Evolutionary conservation across 1,140 invertebrate species (phyloP).

Genomic region (Ips typographus): DNA sequence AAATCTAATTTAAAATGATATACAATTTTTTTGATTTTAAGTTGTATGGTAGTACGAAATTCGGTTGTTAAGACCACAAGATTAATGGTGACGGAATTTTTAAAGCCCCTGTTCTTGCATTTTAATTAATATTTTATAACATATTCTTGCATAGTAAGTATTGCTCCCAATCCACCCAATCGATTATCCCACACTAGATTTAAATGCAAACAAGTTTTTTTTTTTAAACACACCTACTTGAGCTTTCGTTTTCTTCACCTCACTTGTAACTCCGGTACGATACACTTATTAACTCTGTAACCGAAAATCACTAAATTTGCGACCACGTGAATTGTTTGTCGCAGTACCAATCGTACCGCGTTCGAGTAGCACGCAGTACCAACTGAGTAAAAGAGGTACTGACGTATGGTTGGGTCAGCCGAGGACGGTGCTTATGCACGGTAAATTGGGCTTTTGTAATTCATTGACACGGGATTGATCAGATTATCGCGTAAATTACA

Average conservation of each 20-base stretch:
- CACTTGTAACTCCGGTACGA: background rate
- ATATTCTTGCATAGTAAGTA: no score
- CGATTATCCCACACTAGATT: background rate
- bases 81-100: no score
- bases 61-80: no score
- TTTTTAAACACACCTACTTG: no score
- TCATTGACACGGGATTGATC: slow-evolving; percentile 11
- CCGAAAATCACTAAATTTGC: background rate
- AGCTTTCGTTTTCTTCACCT: no score
- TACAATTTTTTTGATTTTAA: no score
- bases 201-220: background rate
- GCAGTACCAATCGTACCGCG: slow-evolving; percentile 1
- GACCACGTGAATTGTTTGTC: background rate
- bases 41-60: no score
- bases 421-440: slow-evolving; percentile 13
- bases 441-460: slow-evolving; percentile 24
- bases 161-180: background rate
- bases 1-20: no score
- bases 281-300: background rate
- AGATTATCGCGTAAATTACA: background rate
- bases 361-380: slow-evolving; percentile 21
- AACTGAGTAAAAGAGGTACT: slow-evolving; percentile 27
- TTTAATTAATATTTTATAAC: no score
- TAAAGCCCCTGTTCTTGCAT: no score
- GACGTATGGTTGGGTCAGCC: slow-evolving; percentile 13